Percentiles rank a stretch among this genome's conserved stretches.
These are phyloP conservation scores for Cybosia mesomella DNA, from an alignment of 2,888 invertebrate genomes.

Conservation along the genomic window DNA sequence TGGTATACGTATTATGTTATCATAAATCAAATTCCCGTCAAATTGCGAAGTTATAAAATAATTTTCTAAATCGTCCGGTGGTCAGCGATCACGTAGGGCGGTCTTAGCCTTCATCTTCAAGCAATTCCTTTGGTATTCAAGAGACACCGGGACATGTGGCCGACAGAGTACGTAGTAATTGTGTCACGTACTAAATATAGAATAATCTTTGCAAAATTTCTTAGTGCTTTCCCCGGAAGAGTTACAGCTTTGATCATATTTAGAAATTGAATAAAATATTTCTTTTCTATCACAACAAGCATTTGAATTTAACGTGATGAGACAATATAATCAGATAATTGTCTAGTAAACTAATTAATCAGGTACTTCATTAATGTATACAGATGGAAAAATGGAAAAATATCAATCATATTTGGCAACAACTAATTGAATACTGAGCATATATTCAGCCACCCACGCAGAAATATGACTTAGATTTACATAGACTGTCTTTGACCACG, in stretches of 20 bases:
- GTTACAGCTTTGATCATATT: neutral
- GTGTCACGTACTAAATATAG: conserved; percentile 62
- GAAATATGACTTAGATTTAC: conserved; percentile 24
- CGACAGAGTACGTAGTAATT: conserved; percentile 53
- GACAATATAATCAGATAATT: neutral
- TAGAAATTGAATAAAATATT: neutral
- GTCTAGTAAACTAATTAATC: neutral
- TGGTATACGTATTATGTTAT: neutral
- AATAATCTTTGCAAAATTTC: conserved; percentile 53
- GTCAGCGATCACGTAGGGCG: conserved; percentile 66
- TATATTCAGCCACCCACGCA: conserved; percentile 31
- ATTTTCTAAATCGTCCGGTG: conserved; percentile 63
- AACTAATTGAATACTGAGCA: conserved; percentile 33
- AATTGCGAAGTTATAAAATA: conserved; percentile 53
- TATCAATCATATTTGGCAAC: conserved; percentile 38
- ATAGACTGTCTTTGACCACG: conserved; percentile 28
- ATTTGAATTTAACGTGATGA: neutral
- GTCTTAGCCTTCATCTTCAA: conserved; percentile 57
- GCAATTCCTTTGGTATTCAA: conserved; percentile 56
- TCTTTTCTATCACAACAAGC: neutral
- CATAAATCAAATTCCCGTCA: conserved; percentile 40
- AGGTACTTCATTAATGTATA: neutral
- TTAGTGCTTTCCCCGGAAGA: conserved; percentile 28
- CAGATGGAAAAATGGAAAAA: no score
- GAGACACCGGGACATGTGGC: conserved; percentile 58